phyloP scores from a whole-genome alignment of 2,888 invertebrate genomes.

The Agrypnus murinus region DNA sequence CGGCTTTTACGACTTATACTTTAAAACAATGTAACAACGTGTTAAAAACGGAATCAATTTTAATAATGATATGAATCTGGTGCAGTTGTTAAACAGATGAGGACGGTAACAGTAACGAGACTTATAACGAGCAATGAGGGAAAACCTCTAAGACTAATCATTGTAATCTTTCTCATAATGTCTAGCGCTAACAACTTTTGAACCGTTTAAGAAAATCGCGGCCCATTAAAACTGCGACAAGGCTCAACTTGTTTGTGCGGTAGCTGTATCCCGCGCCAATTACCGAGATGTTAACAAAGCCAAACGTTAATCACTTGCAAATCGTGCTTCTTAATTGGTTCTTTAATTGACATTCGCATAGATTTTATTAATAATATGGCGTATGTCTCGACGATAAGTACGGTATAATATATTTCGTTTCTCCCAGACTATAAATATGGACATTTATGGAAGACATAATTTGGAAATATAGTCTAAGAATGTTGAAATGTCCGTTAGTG shows the following conservation, averaged over 20 bases:
- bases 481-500: too few relatives aligned
- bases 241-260: slow-evolving; percentile 63
- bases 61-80: slow-evolving; percentile 68
- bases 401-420: slow-evolving; percentile 11
- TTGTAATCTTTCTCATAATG: slow-evolving; percentile 70
- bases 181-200: slow-evolving; percentile 71
- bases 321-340: slow-evolving; percentile 68
- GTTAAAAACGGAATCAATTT: slow-evolving; percentile 66
- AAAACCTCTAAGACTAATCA: slow-evolving; percentile 71
- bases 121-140: slow-evolving; percentile 68
- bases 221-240: slow-evolving; percentile 70
- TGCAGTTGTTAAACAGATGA: slow-evolving; percentile 69
- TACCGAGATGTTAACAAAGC: slow-evolving; percentile 66
- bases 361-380: slow-evolving; percentile 56
- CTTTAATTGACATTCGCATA: slow-evolving; percentile 69
- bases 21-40: slow-evolving; percentile 63
- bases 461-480: slow-evolving; percentile 5
- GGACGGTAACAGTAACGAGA: slow-evolving; percentile 69
- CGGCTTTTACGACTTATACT: slow-evolving; percentile 51
- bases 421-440: slow-evolving; percentile 17
- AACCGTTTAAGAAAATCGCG: slow-evolving; percentile 72
- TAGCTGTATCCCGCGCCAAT: slow-evolving; percentile 63
- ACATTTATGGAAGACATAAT: slow-evolving; percentile 1
- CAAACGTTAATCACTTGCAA: slow-evolving; percentile 68
- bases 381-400: slow-evolving; percentile 33